Evolutionary conservation across 2,113 vertebrate genomes (phyloP).

Genomic region (Castor canadensis): DNA sequence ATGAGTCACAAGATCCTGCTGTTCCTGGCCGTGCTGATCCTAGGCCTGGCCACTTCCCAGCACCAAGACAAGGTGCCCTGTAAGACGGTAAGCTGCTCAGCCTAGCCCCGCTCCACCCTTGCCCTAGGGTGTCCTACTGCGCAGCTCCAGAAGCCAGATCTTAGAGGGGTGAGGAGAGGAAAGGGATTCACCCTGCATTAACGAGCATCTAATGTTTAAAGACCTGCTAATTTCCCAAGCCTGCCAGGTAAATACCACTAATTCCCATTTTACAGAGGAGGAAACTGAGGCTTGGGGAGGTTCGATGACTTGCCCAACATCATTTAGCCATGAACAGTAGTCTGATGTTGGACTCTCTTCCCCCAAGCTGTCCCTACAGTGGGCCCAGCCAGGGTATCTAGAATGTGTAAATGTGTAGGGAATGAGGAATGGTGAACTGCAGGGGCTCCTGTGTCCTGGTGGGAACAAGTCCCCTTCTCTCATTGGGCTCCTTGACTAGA

Average conservation of each 20-base stretch:
- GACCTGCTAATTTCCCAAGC: not conserved
- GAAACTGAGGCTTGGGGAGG: not conserved
- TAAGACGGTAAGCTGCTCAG: constrained; percentile 87
- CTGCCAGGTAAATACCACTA: not conserved
- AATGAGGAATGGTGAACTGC: not conserved
- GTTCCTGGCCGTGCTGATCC: constrained; percentile 84
- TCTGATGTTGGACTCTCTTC: not conserved
- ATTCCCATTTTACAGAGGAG: not conserved
- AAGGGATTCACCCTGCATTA: not conserved
- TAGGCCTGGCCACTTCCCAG: constrained; percentile 77
- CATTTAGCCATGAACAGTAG: not conserved
- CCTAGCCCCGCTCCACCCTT: not conserved
- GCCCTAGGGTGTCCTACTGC: not conserved
- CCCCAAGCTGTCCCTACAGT: not conserved
- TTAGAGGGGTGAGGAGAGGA: not conserved
- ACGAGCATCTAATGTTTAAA: not conserved
- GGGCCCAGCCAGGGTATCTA: not conserved
- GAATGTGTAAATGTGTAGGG: not conserved
- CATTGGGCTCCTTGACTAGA: not conserved
- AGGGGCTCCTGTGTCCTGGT: not conserved
- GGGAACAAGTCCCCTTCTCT: not conserved
- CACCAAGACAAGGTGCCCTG: constrained; percentile 83
- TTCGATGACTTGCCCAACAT: constrained; percentile 10
- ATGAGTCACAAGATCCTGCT: constrained; percentile 89
- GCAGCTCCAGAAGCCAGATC: not conserved